phyloP scores from a whole-genome alignment of 2,888 invertebrate genomes.

The Ariolimax columbianus region DNA sequence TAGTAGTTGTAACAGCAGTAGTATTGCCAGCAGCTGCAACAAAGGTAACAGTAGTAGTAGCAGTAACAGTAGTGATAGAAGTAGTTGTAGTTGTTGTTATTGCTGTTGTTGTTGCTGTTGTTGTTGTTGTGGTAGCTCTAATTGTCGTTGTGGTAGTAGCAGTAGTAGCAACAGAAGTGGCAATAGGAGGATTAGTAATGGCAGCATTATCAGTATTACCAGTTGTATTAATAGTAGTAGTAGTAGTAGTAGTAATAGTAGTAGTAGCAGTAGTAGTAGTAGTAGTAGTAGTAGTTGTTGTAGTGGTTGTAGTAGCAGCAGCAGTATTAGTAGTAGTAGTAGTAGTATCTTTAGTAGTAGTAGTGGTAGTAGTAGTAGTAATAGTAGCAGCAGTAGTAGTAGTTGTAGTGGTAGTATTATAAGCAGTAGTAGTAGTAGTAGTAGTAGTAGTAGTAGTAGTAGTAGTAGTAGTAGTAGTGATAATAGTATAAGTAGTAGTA shows the following conservation, averaged over 20 bases:
- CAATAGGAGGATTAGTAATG: background rate
- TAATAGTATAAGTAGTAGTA: no score
- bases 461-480: no score
- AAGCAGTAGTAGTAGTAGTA: no score
- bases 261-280: background rate
- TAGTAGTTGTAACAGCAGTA: background rate
- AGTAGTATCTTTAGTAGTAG: background rate
- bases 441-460: no score
- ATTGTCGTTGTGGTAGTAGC: background rate
- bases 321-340: background rate
- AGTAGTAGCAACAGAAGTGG: background rate
- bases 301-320: background rate
- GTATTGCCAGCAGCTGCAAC: background rate
- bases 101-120: background rate
- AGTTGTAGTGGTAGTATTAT: background rate
- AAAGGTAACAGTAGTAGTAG: background rate
- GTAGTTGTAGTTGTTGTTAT: background rate
- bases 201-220: background rate
- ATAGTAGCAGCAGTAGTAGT: background rate
- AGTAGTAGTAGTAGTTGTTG: background rate
- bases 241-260: background rate
- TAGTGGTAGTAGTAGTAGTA: background rate
- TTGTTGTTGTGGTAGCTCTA: background rate
- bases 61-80: background rate
- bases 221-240: background rate